A percentile compares a stretch with the other conserved stretches of the same genome.
These are phyloP conservation scores for Cremastinae sp. DNA, from an alignment of 2,888 invertebrate species.

Conservation along the genomic window DNA sequence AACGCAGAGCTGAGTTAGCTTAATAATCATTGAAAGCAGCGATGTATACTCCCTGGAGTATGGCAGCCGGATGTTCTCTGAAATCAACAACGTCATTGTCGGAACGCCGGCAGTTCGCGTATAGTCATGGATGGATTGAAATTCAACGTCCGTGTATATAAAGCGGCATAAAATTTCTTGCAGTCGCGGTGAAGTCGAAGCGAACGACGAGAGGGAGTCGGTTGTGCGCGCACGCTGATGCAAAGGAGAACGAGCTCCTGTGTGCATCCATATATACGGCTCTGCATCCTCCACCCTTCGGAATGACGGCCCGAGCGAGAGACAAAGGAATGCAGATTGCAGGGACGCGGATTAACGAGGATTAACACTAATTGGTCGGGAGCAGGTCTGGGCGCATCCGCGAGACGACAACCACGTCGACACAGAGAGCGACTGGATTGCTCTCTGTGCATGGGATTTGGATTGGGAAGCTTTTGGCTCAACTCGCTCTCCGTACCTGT, in stretches of 20 bases:
- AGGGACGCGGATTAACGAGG: constrained; percentile 74
- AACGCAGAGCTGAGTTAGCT: neutral
- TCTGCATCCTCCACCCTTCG: constrained; percentile 55
- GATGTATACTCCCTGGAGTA: constrained; percentile 11
- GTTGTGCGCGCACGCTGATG: constrained; percentile 30
- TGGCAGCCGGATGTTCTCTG: constrained; percentile 13
- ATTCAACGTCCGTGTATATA: constrained; percentile 50
- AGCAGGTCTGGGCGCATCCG: constrained; percentile 47
- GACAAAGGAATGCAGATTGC: constrained; percentile 76
- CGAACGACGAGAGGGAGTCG: constrained; percentile 3
- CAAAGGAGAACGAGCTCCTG: constrained; percentile 51
- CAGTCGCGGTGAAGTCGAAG: neutral
- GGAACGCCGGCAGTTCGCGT: constrained; percentile 37
- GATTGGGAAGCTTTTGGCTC: constrained; percentile 1
- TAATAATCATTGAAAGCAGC: neutral
- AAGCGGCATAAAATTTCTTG: constrained; percentile 23
- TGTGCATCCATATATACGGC: constrained; percentile 57
- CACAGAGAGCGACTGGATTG: constrained; percentile 4
- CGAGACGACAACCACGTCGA: constrained; percentile 36
- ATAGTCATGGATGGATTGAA: constrained; percentile 34
- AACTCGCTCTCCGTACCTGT: constrained; percentile 6
- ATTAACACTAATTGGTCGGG: constrained; percentile 77
- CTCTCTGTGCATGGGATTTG: neutral
- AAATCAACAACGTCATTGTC: constrained; percentile 53
- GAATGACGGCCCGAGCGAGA: constrained; percentile 59